Evolutionary conservation across 35 echinoderm and acorn worm species (phyloP).

Genomic region (Ophioderma brevispina): DNA sequence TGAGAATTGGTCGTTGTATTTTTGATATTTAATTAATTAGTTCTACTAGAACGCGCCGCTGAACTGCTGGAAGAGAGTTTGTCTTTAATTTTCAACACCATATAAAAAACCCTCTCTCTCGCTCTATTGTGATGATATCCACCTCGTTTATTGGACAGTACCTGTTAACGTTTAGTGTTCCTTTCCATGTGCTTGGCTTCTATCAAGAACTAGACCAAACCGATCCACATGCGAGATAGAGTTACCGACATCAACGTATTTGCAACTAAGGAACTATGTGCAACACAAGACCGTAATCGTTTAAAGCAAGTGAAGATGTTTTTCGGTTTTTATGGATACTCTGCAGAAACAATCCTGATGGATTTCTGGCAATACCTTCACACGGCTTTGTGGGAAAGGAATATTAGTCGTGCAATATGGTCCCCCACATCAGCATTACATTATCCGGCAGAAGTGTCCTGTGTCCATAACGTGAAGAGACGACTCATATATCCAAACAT

Average conservation of each 20-base stretch:
- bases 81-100: background rate
- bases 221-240: background rate
- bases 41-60: too few relatives aligned
- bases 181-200: background rate
- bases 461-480: background rate
- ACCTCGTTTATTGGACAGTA: background rate
- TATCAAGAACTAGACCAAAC: background rate
- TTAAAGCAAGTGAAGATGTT: background rate
- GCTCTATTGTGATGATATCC: background rate
- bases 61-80: background rate
- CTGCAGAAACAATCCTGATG: background rate
- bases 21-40: too few relatives aligned
- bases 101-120: background rate
- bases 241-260: background rate
- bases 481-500: background rate
- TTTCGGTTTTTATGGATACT: background rate
- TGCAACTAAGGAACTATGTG: background rate
- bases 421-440: background rate
- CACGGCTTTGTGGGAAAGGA: background rate
- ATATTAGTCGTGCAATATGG: too few relatives aligned
- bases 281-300: background rate
- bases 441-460: background rate
- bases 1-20: too few relatives aligned
- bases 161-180: background rate
- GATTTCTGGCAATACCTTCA: background rate